Base-by-base conservation (phyloP, 2,888 invertebrate genomes). In the Calliopum simillimum region DNA sequence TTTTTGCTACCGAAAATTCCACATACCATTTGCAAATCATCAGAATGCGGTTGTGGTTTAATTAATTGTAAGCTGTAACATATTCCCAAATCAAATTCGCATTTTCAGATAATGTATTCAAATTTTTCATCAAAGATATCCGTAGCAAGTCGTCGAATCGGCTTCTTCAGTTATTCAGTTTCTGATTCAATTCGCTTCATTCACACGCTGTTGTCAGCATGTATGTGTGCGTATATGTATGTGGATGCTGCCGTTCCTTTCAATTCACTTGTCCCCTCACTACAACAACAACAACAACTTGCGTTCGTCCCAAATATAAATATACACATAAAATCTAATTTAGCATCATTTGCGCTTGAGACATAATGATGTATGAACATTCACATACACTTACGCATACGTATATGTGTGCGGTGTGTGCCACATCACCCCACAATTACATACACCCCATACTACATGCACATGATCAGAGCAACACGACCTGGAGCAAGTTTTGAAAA, bases 241-340 rank as follows among this genome's bases (percentile, higher is more conserved):
- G 33, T 2, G 1, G 33, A 1, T 33, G 33, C 33, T 33, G 33
- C 33, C 8, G 6, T 33, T 33, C 8, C 8, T 6, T 33, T 33
- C 33, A 33, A 33, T 33, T 8, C 8, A 4, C 33, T 3, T 33
- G 33, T 8, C 8, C 33, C 33, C 33, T 1, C 8, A 59, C 58
- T 33, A 5, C 21, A 23, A 59, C 59, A 33, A n/a, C n/a, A n/a
- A n/a, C n/a, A n/a, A n/a, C n/a, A n/a, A n/a, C n/a, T 4, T 33
- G 33, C 8, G 33, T 33, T 33, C 33, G 33, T 33, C 19, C 61
- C 61, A 23, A 62, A 62, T 47, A 62, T 47, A 53, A 53, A 65
- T 65, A 55, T 13, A 65, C 55, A 65, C 43, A 65, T 65, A 65
- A 53, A 65, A 65, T 56, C 56, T 66, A 66, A 55, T 66, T 66